Evolutionary conservation across 2,113 vertebrate genomes (phyloP), one percentile per base, ranked within the genome.

Genomic region (Dipodomys ordii): DNA sequence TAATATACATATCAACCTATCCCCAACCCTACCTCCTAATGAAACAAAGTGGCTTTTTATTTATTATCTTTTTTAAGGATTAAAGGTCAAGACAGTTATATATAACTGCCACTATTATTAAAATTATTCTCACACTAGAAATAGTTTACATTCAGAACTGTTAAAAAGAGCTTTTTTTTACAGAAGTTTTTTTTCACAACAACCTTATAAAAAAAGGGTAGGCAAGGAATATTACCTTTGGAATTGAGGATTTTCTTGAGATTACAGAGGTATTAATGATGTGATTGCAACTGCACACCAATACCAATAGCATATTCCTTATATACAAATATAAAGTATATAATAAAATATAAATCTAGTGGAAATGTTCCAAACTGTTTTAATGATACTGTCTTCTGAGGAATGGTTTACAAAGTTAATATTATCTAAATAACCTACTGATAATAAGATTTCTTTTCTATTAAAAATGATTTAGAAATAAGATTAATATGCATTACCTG

Each of bases 31-130:
- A 79, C 3, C 64, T 72, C 9, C n/a, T 92, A 88, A 57, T 67
- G 85, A 80, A 16, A 73, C 18, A 89, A 94, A 94, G 76, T 81
- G 46, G 20, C 74, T 60, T 95, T 95, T 93, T 72, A 88, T 95
- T 93, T 72, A 88, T 65, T 22, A 57, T 71, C 20, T 64, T 65
- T 93, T 71, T 83, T 87, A 77, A 89, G 90, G 65, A 88, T 23
- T 74, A 83, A 91, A 92, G 81, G 84, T 94, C 67, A 93, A 87
- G 81, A 92, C 0, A 77, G 73, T 87, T 62, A 69, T 82, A 87
- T 76, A 92, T 65, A 85, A 90, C 65, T 83, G 71, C 49, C 13
- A 79, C 20, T 86, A 22, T 67, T 95, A 95, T 95, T 91, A 93
- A 96, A 95, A 90, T 72, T 49, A 22, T 39, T 74, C 28, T 86